These are phyloP conservation scores for Nomia melanderi DNA, from an alignment of 1,140 invertebrate species.

Conservation along the genomic window DNA sequence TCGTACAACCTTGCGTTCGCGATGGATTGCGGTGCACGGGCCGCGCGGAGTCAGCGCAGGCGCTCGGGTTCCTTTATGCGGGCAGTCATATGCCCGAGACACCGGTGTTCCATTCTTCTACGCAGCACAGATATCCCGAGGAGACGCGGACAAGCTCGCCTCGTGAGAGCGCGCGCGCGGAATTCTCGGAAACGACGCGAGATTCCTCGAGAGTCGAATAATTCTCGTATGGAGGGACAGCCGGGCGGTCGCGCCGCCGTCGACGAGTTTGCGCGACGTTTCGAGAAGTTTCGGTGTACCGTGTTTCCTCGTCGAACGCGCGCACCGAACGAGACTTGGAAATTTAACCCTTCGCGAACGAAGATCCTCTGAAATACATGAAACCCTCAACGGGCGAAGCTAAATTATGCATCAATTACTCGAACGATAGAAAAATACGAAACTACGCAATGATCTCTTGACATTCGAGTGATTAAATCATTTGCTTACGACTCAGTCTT, in stretches of 20 bases:
- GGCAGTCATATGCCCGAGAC: slow-evolving; percentile 11
- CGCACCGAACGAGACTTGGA: too few relatives aligned
- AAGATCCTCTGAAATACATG: too few relatives aligned
- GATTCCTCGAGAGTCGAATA: slow-evolving; percentile 31
- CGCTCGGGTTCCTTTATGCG: slow-evolving; percentile 52
- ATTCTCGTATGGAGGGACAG: neutral
- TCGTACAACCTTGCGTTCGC: slow-evolving; percentile 73
- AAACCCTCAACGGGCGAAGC: too few relatives aligned
- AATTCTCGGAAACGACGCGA: neutral
- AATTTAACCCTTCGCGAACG: too few relatives aligned
- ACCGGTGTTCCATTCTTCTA: slow-evolving; percentile 37
- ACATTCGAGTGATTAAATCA: too few relatives aligned
- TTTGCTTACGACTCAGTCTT: too few relatives aligned
- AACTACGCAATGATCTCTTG: too few relatives aligned
- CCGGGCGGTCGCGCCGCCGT: neutral
- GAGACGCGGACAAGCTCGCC: slow-evolving; percentile 36
- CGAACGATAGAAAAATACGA: too few relatives aligned
- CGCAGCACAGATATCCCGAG: slow-evolving; percentile 36
- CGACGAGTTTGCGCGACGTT: neutral
- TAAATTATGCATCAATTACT: too few relatives aligned
- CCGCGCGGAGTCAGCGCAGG: slow-evolving; percentile 25
- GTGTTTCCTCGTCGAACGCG: too few relatives aligned
- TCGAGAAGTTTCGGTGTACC: too few relatives aligned
- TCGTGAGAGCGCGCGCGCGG: slow-evolving; percentile 12
- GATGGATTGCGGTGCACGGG: slow-evolving; percentile 59